These are phyloP conservation scores for Naso thynnoides DNA, from an alignment of 2,797 vertebrate genomes.

Conservation along the genomic window DNA sequence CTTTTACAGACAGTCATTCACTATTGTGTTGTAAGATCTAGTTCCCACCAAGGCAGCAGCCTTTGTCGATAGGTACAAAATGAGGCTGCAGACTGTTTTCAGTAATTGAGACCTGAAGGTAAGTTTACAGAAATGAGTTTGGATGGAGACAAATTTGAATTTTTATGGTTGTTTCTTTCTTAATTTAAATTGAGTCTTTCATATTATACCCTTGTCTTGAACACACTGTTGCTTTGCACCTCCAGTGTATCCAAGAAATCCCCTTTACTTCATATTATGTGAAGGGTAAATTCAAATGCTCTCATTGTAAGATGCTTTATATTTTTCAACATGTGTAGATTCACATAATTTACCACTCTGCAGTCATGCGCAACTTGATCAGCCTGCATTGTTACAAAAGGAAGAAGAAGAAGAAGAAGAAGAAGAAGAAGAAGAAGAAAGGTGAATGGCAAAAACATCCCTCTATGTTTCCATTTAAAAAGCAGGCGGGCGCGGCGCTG, in stretches of 20 bases:
- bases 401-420: slow-evolving; percentile 25
- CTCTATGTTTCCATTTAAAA: slow-evolving; percentile 63
- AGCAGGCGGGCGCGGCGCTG: slow-evolving; percentile 67
- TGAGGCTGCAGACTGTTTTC: not conserved
- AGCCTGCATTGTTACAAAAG: slow-evolving; percentile 12
- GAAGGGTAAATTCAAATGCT: not conserved
- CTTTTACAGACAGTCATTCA: slow-evolving; percentile 33
- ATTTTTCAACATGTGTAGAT: slow-evolving; percentile 5
- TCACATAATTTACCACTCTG: not conserved
- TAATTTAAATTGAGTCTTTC: not conserved
- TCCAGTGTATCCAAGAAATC: not conserved
- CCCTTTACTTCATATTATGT: not conserved
- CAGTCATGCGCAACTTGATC: slow-evolving; percentile 17
- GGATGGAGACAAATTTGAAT: not conserved
- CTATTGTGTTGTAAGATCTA: slow-evolving; percentile 12
- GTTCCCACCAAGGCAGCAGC: slow-evolving; percentile 14
- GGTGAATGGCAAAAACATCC: slow-evolving; percentile 52
- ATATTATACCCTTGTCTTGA: not conserved
- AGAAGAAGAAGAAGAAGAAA: too few relatives aligned
- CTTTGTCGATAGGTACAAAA: not conserved
- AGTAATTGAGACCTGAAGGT: not conserved
- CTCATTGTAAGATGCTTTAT: not conserved
- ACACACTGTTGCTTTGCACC: slow-evolving; percentile 15
- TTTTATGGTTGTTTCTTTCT: not conserved
- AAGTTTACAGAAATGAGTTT: not conserved